These are phyloP conservation scores for Tipula helvola DNA, from an alignment of 2,888 invertebrate species.

Conservation along the genomic window DNA sequence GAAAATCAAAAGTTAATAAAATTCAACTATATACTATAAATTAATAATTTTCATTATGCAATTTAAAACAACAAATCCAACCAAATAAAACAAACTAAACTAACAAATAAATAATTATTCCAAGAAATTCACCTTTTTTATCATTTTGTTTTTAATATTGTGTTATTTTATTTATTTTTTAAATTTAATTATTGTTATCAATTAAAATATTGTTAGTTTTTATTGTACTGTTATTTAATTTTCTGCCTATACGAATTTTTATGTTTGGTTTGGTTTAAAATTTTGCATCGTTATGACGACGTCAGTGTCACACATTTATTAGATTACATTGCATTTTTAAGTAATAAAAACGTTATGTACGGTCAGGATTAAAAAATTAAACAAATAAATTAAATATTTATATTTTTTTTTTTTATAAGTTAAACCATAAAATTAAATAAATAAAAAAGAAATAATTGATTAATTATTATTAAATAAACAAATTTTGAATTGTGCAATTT, in stretches of 20 bases:
- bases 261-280: neutral
- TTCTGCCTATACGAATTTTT: neutral
- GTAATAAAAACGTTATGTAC: neutral
- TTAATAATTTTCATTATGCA: neutral
- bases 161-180: neutral
- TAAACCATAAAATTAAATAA: neutral
- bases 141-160: neutral
- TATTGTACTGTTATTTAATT: neutral
- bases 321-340: slow-evolving; percentile 7
- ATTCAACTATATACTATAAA: neutral
- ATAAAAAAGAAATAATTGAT: neutral
- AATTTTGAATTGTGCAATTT: slow-evolving; percentile 4
- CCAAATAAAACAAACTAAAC: neutral
- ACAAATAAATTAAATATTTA: neutral
- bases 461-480: neutral
- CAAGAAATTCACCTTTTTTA: neutral
- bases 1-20: neutral
- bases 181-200: neutral
- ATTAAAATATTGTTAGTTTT: neutral
- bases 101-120: neutral
- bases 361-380: neutral
- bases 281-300: neutral
- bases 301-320: neutral
- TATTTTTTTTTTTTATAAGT: neutral
- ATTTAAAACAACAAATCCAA: neutral